Evolutionary conservation across 1,140 invertebrate species (phyloP).

Genomic region (Temnothorax longispinosus): DNA sequence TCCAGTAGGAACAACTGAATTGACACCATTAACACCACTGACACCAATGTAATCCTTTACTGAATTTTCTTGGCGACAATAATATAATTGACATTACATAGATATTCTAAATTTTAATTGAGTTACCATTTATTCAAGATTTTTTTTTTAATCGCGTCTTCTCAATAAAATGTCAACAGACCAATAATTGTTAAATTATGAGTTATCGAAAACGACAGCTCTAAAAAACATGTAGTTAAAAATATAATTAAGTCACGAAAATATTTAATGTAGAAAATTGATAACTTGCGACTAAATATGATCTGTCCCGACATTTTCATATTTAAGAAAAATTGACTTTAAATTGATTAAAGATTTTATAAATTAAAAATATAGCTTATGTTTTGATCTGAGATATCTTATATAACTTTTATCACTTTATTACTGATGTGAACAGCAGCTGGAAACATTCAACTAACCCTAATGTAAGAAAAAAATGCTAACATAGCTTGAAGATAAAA

Average conservation of each 20-base stretch:
- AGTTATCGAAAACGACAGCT: neutral
- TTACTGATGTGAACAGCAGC: neutral
- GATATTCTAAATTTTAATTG: neutral
- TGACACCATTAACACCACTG: neutral
- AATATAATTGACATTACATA: neutral
- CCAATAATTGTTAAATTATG: neutral
- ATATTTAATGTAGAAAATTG: neutral
- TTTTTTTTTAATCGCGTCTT: neutral
- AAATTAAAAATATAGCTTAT: neutral
- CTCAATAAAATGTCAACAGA: neutral
- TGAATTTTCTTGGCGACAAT: constrained; percentile 5
- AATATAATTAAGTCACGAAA: neutral
- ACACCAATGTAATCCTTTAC: neutral
- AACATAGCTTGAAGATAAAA: neutral
- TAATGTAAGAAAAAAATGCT: neutral
- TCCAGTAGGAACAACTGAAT: constrained; percentile 4
- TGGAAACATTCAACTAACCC: neutral
- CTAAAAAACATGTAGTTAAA: neutral
- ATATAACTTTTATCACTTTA: neutral
- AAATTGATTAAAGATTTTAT: neutral
- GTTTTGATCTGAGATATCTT: neutral
- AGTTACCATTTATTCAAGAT: neutral
- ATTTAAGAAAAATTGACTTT: neutral
- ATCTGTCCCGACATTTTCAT: neutral
- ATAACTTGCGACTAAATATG: neutral